Evolutionary conservation across 2,113 vertebrate genomes (phyloP).

Genomic region (Phrynocephalus versicolor): DNA sequence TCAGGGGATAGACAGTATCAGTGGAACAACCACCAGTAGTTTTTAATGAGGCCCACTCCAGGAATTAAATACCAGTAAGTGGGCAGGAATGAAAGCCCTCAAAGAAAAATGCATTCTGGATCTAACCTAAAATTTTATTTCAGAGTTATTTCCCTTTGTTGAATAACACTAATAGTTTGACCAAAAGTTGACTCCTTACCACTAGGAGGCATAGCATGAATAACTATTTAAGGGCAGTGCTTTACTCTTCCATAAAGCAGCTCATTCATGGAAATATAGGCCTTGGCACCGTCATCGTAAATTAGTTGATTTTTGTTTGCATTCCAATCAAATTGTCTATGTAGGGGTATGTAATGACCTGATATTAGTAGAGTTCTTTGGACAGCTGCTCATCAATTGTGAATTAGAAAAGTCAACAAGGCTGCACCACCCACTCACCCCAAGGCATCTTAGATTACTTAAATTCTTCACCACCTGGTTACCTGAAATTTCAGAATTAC

Average conservation of each 20-base stretch:
- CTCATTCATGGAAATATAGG: too few species aligned
- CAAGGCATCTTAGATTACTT: background rate
- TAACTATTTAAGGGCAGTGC: background rate
- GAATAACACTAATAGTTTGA: fast-evolving
- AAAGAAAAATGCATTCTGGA: background rate
- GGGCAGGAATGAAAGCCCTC: background rate
- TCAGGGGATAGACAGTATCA: background rate
- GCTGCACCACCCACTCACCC: background rate
- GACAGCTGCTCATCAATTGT: background rate
- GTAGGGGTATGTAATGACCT: background rate
- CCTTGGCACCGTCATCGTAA: background rate
- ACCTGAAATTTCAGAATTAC: background rate
- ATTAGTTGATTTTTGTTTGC: background rate
- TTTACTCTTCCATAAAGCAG: background rate
- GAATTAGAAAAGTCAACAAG: background rate
- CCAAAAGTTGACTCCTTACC: background rate
- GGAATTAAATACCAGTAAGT: background rate
- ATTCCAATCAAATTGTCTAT: background rate
- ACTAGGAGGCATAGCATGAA: slow-evolving; percentile 41
- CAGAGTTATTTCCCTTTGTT: background rate
- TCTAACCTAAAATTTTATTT: background rate
- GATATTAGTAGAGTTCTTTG: background rate
- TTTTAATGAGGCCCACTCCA: background rate
- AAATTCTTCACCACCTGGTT: background rate
- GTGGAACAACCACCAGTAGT: background rate